Base-by-base conservation (phyloP, 2,797 vertebrate species). In the Myotis daubentonii region DNA sequence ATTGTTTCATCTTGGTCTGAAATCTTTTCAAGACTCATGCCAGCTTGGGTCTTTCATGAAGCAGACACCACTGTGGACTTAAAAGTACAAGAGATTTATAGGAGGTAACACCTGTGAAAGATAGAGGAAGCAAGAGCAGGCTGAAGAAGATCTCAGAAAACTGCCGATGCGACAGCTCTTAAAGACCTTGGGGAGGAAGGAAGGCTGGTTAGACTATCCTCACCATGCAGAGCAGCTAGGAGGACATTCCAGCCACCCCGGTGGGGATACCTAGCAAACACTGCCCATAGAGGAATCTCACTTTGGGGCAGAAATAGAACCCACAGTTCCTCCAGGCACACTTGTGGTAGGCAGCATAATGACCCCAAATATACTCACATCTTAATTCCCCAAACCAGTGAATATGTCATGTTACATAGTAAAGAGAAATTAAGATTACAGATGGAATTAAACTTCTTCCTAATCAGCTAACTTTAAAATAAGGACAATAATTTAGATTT, bases 181-280 rank as follows among this genome's bases (percentile, higher is more conserved):
- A 38, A 91, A 23, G 41, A 23, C 79, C 1, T 36, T n/a, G 23
- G 20, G 5, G 10, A 22, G 4, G n/a, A 86, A 68, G 30, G 13
- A 23, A 74, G 51, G 28, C 70, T 22, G 13, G 10, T 17, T 20
- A 4, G 7, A 53, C 0, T 1, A 8, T 30, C 12, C 13, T 53
- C 16, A 8, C 30, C 13, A 49, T 20, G 2, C 11, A 53, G 4
- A 8, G 38, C 6, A 7, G 20, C 8, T 47, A 28, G 30, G 23
- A 84, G 25, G 65, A 85, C 33, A 19, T 12, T 57, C 15, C 8
- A 41, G 16, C 22, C 20, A 17, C n/a, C 20, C 3, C 16, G 23
- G 0, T 22, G 5, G 2, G 47, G 20, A 9, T 2, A 9, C 36
- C 17, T 17, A 66, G 6, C 13, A 25, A 30, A 75, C 0, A 3